Evolutionary conservation across 2,797 vertebrate genomes (phyloP).

Genomic region (Rachycentron canadum): DNA sequence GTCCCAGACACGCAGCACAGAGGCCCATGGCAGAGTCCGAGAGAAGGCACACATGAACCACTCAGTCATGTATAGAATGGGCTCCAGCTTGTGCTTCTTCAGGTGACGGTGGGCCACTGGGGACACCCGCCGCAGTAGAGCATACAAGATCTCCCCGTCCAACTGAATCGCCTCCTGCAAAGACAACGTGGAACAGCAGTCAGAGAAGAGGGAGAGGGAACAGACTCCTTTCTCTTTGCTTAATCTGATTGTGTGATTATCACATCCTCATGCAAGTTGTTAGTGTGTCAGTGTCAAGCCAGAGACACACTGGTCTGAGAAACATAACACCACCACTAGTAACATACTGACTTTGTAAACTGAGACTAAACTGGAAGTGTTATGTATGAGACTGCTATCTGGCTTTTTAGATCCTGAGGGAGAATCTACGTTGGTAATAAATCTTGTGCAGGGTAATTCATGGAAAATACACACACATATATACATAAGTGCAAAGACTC

Average conservation of each 20-base stretch:
- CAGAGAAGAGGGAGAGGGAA: slow-evolving; percentile 9
- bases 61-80: slow-evolving; percentile 98
- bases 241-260: slow-evolving; percentile 67
- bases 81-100: slow-evolving; percentile 95
- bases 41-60: slow-evolving; percentile 99
- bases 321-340: slow-evolving; percentile 2
- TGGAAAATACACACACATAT: neutral
- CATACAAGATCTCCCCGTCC: slow-evolving; percentile 95
- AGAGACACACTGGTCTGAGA: slow-evolving; percentile 14
- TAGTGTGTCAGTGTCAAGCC: slow-evolving; percentile 21
- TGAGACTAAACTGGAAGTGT: neutral
- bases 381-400: neutral
- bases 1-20: slow-evolving; percentile 97
- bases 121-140: slow-evolving; percentile 91
- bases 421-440: neutral
- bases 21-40: slow-evolving; percentile 95
- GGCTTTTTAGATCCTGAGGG: neutral
- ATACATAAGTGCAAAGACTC: neutral
- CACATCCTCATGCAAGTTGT: slow-evolving; percentile 41
- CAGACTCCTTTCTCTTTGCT: slow-evolving; percentile 25
- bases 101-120: slow-evolving; percentile 92
- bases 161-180: slow-evolving; percentile 96
- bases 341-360: neutral
- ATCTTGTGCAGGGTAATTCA: neutral
- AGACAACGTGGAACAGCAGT: slow-evolving; percentile 14